These are phyloP conservation scores for Heteromyza rotundicornis DNA, from an alignment of 2,888 invertebrate species.

Conservation along the genomic window DNA sequence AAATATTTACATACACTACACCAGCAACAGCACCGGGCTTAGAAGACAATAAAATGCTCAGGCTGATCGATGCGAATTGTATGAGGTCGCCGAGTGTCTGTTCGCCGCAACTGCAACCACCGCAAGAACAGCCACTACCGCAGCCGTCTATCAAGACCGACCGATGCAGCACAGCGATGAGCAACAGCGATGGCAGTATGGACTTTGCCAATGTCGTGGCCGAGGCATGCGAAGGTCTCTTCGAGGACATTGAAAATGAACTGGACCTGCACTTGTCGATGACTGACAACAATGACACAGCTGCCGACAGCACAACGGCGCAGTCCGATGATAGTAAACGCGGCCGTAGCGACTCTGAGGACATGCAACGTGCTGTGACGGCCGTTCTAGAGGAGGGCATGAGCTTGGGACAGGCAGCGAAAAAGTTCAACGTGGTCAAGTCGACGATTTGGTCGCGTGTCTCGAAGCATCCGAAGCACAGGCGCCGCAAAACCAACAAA, in stretches of 20 bases:
- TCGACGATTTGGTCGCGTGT: constrained; percentile 35
- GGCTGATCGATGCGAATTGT: neutral
- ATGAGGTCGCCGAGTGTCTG: too few relatives aligned
- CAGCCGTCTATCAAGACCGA: too few relatives aligned
- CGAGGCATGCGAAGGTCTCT: constrained; percentile 24
- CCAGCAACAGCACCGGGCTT: constrained; percentile 11
- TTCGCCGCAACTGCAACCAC: neutral
- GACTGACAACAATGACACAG: too few relatives aligned
- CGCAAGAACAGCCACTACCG: too few relatives aligned
- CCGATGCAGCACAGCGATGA: neutral
- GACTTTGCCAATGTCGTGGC: constrained; percentile 17
- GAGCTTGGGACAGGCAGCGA: constrained; percentile 34
- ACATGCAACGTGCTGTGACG: constrained; percentile 25
- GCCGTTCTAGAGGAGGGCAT: constrained; percentile 33
- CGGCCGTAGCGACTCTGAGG: constrained; percentile 15
- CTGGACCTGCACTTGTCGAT: neutral
- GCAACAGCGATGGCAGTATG: neutral
- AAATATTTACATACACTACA: too few relatives aligned
- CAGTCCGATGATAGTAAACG: neutral
- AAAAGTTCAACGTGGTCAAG: constrained; percentile 31
- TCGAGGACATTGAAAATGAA: constrained; percentile 23
- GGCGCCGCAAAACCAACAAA: constrained; percentile 26
- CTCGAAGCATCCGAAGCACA: constrained; percentile 32
- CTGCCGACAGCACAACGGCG: neutral
- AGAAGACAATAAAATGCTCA: constrained; percentile 16